Percentiles rank a stretch among this genome's conserved stretches.
Evolutionary conservation across 2,888 invertebrate species (phyloP).

Genomic region (Frankliniella fusca): DNA sequence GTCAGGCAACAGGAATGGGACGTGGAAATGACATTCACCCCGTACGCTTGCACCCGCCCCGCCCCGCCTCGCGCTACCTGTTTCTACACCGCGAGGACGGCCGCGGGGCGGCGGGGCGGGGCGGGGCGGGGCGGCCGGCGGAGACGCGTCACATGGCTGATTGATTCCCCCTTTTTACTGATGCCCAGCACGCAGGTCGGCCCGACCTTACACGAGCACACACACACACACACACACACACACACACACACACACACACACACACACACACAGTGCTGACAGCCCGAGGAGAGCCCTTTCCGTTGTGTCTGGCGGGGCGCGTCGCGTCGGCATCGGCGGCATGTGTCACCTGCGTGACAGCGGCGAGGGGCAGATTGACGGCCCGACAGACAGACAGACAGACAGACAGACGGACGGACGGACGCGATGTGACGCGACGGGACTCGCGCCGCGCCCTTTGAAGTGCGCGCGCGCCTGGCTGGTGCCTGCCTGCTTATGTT

Average conservation of each 20-base stretch:
- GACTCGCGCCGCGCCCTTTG: background rate
- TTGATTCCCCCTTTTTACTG: background rate
- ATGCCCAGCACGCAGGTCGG: background rate
- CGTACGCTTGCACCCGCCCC: too few relatives aligned
- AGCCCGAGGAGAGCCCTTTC: background rate
- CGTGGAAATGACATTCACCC: too few relatives aligned
- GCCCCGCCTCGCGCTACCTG: too few relatives aligned
- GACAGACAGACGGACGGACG: too few relatives aligned
- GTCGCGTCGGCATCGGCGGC: background rate
- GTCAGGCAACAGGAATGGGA: too few relatives aligned
- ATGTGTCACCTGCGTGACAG: background rate
- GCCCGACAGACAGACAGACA: too few relatives aligned
- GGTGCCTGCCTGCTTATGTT: background rate
- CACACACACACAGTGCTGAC: background rate
- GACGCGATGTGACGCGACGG: too few relatives aligned
- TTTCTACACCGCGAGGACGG: background rate
- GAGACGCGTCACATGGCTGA: background rate
- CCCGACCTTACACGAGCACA: background rate
- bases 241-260: background rate
- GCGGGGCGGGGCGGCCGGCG: background rate
- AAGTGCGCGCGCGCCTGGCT: background rate
- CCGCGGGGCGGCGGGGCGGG: background rate
- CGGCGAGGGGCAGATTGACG: background rate
- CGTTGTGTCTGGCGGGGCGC: background rate
- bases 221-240: background rate